These are phyloP conservation scores for Callocephalon fimbriatum DNA, from an alignment of 2,113 vertebrate species.

Conservation along the genomic window DNA sequence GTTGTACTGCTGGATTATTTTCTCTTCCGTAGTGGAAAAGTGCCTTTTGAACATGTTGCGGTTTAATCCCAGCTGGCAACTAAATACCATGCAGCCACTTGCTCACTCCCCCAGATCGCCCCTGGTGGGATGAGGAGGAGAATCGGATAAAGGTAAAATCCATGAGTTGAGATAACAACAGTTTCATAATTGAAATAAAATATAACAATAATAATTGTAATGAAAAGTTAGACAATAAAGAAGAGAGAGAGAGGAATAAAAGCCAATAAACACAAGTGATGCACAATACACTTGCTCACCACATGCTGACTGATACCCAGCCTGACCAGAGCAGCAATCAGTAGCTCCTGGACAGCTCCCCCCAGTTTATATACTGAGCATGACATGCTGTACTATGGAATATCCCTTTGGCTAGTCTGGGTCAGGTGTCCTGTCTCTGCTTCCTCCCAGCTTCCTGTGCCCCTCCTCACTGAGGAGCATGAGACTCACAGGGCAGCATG, in stretches of 20 bases:
- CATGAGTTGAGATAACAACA: background rate
- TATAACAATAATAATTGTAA: background rate
- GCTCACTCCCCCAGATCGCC: background rate
- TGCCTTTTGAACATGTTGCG: background rate
- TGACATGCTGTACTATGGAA: background rate
- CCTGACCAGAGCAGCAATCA: background rate
- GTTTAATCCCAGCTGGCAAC: background rate
- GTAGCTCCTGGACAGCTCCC: background rate
- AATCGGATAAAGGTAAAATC: background rate
- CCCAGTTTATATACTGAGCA: background rate
- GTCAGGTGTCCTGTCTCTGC: background rate
- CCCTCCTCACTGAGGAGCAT: background rate
- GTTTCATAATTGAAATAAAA: background rate
- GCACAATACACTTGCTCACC: background rate
- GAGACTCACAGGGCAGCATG: background rate
- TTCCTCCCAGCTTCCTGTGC: background rate
- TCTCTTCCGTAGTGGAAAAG: background rate
- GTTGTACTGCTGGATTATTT: background rate
- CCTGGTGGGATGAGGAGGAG: background rate
- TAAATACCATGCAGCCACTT: background rate
- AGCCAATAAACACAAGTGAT: background rate
- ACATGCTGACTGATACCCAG: background rate
- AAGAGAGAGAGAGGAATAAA: background rate
- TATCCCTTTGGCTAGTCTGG: background rate
- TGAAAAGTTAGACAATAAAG: background rate